Percentiles rank a stretch among this genome's conserved stretches.
Conservation (phyloP, 2,113 vertebrate species). For the Chiloscyllium plagiosum region DNA sequence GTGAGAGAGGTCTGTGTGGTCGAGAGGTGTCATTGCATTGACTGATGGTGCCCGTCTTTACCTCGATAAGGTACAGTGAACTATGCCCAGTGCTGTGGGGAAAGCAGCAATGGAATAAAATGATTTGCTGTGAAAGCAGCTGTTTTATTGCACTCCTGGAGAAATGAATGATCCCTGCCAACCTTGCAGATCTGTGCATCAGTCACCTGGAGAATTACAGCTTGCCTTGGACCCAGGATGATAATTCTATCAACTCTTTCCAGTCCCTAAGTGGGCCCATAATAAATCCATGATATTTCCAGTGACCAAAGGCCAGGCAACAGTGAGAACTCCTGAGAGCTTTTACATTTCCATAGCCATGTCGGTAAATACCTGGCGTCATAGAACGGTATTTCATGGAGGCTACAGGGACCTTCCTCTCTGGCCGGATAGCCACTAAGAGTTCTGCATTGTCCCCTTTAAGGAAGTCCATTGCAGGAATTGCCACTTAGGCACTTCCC, state of each 20-base stretch:
- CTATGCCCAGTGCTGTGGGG: not conserved
- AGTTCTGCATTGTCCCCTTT: too few species aligned
- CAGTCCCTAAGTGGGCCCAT: not conserved
- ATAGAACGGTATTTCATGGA: too few species aligned
- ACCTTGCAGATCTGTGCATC: not conserved
- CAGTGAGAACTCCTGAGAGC: too few species aligned
- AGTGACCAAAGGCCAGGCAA: not conserved
- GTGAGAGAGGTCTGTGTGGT: not conserved
- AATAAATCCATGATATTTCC: not conserved
- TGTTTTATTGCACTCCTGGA: slow-evolving; percentile 3
- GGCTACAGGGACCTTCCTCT: too few species aligned
- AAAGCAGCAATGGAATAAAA: not conserved
- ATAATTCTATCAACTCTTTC: not conserved
- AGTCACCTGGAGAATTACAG: not conserved
- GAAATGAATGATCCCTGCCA: slow-evolving; percentile 33
- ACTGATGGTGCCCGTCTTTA: not conserved
- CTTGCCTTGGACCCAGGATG: not conserved
- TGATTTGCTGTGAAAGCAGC: not conserved
- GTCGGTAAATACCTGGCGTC: too few species aligned
- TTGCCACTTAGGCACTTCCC: too few species aligned
- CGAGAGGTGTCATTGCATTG: not conserved
- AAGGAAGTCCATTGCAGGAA: too few species aligned
- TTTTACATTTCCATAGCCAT: too few species aligned
- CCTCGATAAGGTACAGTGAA: not conserved
- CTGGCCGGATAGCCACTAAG: too few species aligned